Base-by-base conservation (phyloP, 2,797 vertebrate species). In the Myoxocephalus aenaeus region DNA sequence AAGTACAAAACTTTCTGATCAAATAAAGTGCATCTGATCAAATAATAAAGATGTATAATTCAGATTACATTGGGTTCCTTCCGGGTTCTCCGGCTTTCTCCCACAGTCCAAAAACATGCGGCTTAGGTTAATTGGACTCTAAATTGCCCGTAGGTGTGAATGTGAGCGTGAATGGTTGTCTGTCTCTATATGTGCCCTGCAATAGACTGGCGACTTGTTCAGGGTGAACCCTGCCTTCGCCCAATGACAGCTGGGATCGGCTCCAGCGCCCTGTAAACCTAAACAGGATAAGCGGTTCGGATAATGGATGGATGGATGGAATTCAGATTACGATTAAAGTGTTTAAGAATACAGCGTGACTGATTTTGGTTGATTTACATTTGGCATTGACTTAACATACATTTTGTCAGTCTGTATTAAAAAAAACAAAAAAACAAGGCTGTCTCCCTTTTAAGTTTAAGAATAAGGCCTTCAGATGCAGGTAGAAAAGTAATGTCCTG, bases 21-120 rank as follows among this genome's bases (percentile, higher is more conserved):
- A 83, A 85, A 77, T 84, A 82, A 89, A 87, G 74, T 75, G 73
- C 80, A 65, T 75, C 64, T 70, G 53, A 80, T 17, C 7, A 75
- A 79, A 78, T 51, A 65, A 78, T 27, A 61, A 68, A 54, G 42
- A 80, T 48, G 25, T 61, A 64, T 6, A 69, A 32, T 32, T 79
- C 14, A 71, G 29, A 40, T 38, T 53, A 38, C 32, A 32, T 27
- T 27, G 25, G 25, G 25, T 27, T 27, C 25, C 25, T 2, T 27
- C 25, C 25, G 25, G 25, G 25, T 27, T 27, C 25, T 27, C 25
- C 25, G 25, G 25, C 25, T 27, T 27, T 2, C 25, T 27, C 25
- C 25, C 25, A 27, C 25, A 27, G 25, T 27, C 25, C 25, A 27
- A 27, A 27, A 2, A 27, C 25, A 27, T 27, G 25, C 25, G 25